Conservation (phyloP, 1,140 invertebrate genomes). For the Philopotamus ludificatus region DNA sequence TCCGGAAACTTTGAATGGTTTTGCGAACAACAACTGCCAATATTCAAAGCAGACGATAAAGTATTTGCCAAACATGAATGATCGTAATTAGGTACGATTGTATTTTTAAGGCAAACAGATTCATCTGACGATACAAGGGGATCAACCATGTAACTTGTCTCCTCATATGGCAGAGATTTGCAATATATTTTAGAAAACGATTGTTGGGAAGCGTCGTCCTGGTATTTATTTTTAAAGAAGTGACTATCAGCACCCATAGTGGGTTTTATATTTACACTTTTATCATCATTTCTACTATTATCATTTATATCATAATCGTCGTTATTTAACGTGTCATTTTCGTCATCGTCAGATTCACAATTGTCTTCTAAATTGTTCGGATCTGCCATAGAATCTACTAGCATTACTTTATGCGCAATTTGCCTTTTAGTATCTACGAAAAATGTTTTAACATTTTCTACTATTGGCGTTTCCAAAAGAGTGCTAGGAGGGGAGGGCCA, state of each 20-base stretch:
- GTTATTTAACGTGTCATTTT: slow-evolving; percentile 61
- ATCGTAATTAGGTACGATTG: slow-evolving; percentile 53
- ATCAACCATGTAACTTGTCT: slow-evolving; percentile 55
- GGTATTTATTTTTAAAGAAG: not conserved
- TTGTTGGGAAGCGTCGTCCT: not conserved
- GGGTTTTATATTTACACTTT: slow-evolving; percentile 30
- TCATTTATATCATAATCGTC: slow-evolving; percentile 48
- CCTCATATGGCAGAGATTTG: slow-evolving; percentile 52
- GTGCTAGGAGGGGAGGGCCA: slow-evolving; percentile 78
- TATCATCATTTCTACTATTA: slow-evolving; percentile 52
- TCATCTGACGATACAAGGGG: slow-evolving; percentile 51
- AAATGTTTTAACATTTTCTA: slow-evolving; percentile 83
- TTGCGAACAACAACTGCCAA: slow-evolving; percentile 53
- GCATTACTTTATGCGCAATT: slow-evolving; percentile 66
- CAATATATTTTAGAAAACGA: not conserved
- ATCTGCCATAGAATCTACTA: slow-evolving; percentile 60
- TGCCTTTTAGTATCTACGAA: slow-evolving; percentile 75
- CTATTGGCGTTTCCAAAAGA: slow-evolving; percentile 62
- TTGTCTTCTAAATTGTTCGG: slow-evolving; percentile 55
- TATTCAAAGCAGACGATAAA: slow-evolving; percentile 55
- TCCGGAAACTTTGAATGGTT: slow-evolving; percentile 49
- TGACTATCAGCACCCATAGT: too few relatives aligned
- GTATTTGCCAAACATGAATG: slow-evolving; percentile 59
- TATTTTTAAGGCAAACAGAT: slow-evolving; percentile 49
- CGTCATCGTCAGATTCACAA: slow-evolving; percentile 57